Evolutionary conservation across 2,113 vertebrate species (phyloP), one percentile per base, ranked within the genome.

Genomic region (Megaptera novaeangliae): DNA sequence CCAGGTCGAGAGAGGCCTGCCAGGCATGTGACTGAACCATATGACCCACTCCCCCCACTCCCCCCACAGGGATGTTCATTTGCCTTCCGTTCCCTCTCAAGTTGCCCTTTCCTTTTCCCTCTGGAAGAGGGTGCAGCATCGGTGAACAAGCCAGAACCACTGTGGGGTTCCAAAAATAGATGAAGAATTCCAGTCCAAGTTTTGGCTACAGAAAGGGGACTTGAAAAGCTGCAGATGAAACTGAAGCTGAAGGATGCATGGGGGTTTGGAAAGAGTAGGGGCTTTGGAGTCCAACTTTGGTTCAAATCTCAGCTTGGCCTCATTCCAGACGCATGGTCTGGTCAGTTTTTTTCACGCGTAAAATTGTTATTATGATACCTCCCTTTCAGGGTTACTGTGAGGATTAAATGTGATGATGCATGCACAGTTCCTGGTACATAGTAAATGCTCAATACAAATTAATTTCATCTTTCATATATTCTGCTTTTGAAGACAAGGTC

Each of bases 101-200:
- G 52, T 31, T 3, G 3, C 78, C 78, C 39, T 57, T 93, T 66
- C 55, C 18, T 86, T 80, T 86, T 78, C 61, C 49, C 36, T 94
- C 27, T 94, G 72, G 68, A 88, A 88, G 61, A 96, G 29, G 25
- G 23, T 82, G 25, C 14, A 77, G 66, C n/a, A 77, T 23, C 46
- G 21, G 25, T 72, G 75, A 97, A 86, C 49, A 86, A 94, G 46
- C 72, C 74, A 82, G 57, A 94, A 92, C 13, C 6, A 29, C 12
- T 75, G 77, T 18, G 75, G 80, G 18, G 34, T 77, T 95, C 75
- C 66, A 86, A 96, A 97, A 97, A 96, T 61, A 96, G 52, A 93
- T 46, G 44, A 96, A 61, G 77, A 89, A 31, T 91, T 85, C 66
- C 82, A 91, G 82, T 86, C 34, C 46, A 89, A 92, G 31, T 49